These are phyloP conservation scores for Mystacornis crossleyi DNA, from an alignment of 2,113 vertebrate genomes.

Conservation along the genomic window DNA sequence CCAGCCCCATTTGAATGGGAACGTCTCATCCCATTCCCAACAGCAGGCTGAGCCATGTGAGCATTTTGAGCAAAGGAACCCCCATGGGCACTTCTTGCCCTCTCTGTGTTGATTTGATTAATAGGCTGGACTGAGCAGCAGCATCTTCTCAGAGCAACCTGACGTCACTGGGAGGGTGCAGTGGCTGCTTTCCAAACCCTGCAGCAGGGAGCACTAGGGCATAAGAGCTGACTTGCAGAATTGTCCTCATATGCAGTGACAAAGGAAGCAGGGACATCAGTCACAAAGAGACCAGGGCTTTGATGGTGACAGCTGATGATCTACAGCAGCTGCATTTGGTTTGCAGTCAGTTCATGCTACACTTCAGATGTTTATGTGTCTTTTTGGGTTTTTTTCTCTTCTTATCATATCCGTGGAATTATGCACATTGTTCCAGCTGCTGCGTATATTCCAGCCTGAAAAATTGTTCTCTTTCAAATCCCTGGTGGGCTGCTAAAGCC, in stretches of 20 bases:
- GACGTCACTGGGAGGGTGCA: not conserved
- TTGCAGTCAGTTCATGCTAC: conserved; percentile 48
- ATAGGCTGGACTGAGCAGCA: not conserved
- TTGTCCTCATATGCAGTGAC: not conserved
- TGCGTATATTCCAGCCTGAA: not conserved
- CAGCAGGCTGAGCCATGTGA: fast-evolving
- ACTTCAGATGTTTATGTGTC: conserved; percentile 42
- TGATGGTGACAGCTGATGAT: conserved; percentile 61
- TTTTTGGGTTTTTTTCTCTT: not conserved
- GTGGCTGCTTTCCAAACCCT: not conserved
- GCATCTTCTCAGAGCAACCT: not conserved
- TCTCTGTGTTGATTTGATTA: not conserved
- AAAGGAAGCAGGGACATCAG: conserved; percentile 13
- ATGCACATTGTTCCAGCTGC: not conserved
- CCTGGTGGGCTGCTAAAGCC: conserved; percentile 37
- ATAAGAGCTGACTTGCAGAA: not conserved
- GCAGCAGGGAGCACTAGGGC: not conserved
- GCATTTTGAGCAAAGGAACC: not conserved
- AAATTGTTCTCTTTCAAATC: conserved; percentile 61
- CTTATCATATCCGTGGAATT: not conserved
- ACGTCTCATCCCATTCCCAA: not conserved
- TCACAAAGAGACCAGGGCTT: conserved; percentile 15
- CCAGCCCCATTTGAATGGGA: not conserved
- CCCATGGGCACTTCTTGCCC: not conserved
- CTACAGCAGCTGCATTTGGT: conserved; percentile 38